Percentiles rank a stretch among this genome's conserved stretches.
Evolutionary conservation across 2,888 invertebrate species (phyloP).

Genomic region (Idaea biselata): DNA sequence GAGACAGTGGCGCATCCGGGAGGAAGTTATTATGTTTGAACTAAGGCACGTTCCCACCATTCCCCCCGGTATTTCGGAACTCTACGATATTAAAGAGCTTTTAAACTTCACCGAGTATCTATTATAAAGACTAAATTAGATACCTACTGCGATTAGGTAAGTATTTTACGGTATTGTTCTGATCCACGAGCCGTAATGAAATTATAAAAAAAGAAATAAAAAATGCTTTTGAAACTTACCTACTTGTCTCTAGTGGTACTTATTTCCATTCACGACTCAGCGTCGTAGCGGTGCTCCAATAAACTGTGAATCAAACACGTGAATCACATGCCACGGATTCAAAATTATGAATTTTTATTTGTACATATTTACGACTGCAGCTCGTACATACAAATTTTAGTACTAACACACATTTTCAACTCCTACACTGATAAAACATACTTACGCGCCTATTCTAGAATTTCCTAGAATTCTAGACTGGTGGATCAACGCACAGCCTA

Average conservation of each 20-base stretch:
- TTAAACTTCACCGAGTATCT: conserved; percentile 28
- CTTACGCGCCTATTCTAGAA: too few species aligned
- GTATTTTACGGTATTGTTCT: conserved; percentile 19
- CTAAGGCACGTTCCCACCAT: conserved; percentile 18
- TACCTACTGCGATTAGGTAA: conserved; percentile 6
- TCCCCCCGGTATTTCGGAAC: conserved; percentile 27
- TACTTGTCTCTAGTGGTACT: not conserved
- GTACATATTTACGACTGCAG: too few species aligned
- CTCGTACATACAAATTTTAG: too few species aligned
- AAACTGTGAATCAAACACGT: too few species aligned
- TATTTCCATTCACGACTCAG: not conserved
- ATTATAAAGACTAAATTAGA: conserved; percentile 17
- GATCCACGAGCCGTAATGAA: not conserved
- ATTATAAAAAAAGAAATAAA: not conserved
- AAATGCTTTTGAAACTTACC: not conserved
- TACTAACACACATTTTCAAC: too few species aligned
- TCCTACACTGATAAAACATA: too few species aligned
- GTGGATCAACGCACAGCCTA: too few species aligned
- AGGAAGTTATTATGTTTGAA: conserved; percentile 26
- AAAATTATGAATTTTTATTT: too few species aligned
- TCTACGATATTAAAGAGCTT: conserved; percentile 17
- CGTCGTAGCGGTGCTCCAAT: too few species aligned
- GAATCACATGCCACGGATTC: too few species aligned
- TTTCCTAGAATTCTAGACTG: too few species aligned
- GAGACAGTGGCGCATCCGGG: conserved; percentile 26